Evolutionary conservation across 2,888 invertebrate genomes (phyloP), one percentile per base, ranked within the genome.

Genomic region (Amphipoea oculea): DNA sequence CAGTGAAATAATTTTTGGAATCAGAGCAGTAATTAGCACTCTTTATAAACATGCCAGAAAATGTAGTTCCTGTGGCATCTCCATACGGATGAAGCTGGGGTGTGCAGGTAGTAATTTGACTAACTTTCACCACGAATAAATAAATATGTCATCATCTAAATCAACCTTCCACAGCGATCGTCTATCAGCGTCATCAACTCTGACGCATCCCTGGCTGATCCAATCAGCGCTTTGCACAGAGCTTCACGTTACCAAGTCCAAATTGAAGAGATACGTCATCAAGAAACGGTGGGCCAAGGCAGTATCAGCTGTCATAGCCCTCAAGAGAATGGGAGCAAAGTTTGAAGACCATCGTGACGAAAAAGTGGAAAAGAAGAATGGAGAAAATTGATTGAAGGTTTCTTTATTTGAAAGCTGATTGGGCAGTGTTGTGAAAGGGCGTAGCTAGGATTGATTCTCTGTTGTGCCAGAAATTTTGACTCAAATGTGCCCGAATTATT

Each of bases 211-310:
- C 11, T 99, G 99, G 99, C 96, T 99, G 88, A 96, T 97, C 84
- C 97, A 97, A 85, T 97, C 97, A 14, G 97, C 97, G 1, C 96
- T 98, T 70, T 98, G 98, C 93, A 98, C 98, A 42, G 98, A 98
- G 87, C 97, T 98, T 73, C 97, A 97, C 84, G 97, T 98, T 84
- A 98, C 98, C 90, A 99, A 98, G 94, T 98, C 98, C 51, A 98
- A 98, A 93, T 96, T 99, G 88, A 98, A 98, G 94, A 97, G 98
- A 84, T 99, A 99, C 94, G 99, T 99, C 83, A 99, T 99, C 95
- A 98, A 99, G 95, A 98, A 98, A 93, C 97, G 99, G 69, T 99
- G 99, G 99, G 98, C 98, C 89, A 99, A 99, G 95, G 99, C 98
- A 0, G 98, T 99, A 57, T 98, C 99, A 87, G 99, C 98, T 6